Evolutionary conservation across 2,888 invertebrate genomes (phyloP).

Genomic region (Penaeus monodon): DNA sequence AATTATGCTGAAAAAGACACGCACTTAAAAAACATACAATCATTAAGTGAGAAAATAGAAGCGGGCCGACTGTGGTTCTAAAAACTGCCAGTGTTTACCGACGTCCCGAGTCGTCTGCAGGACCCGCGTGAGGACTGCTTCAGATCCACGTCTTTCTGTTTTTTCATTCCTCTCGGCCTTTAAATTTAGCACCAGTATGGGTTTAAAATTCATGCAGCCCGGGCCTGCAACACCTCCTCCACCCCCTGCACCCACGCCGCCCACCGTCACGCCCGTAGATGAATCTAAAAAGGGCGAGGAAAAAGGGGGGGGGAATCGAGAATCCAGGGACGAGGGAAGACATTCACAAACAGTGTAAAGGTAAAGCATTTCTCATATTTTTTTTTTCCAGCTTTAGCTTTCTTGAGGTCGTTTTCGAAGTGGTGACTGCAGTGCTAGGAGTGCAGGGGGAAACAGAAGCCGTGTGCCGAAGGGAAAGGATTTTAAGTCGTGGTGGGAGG

Average conservation of each 20-base stretch:
- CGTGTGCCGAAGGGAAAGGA: too few relatives aligned
- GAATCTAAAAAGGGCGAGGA: slow-evolving; percentile 40
- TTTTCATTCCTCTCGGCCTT: not conserved
- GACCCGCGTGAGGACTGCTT: slow-evolving; percentile 21
- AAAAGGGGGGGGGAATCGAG: slow-evolving; percentile 8
- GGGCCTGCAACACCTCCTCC: slow-evolving; percentile 27
- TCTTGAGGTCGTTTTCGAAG: too few relatives aligned
- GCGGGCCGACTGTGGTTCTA: not conserved
- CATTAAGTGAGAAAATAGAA: too few relatives aligned
- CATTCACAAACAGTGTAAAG: slow-evolving; percentile 94
- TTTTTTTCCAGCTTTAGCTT: not conserved
- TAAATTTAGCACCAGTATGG: slow-evolving; percentile 28
- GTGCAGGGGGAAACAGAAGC: too few relatives aligned
- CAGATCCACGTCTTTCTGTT: not conserved
- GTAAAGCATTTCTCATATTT: slow-evolving; percentile 72
- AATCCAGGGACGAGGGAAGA: slow-evolving; percentile 97
- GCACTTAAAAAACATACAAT: too few relatives aligned
- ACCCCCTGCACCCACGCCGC: not conserved
- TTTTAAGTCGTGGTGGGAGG: too few relatives aligned
- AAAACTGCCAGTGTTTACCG: not conserved
- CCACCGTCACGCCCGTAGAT: not conserved
- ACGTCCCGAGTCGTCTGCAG: slow-evolving; percentile 48
- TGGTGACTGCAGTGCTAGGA: too few relatives aligned
- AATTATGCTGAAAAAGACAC: too few relatives aligned
- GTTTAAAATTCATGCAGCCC: slow-evolving; percentile 49